A percentile compares a stretch with the other conserved stretches of the same genome.
phyloP scores from a whole-genome alignment of 2,888 invertebrate species.

The Mactromeris polynyma region DNA sequence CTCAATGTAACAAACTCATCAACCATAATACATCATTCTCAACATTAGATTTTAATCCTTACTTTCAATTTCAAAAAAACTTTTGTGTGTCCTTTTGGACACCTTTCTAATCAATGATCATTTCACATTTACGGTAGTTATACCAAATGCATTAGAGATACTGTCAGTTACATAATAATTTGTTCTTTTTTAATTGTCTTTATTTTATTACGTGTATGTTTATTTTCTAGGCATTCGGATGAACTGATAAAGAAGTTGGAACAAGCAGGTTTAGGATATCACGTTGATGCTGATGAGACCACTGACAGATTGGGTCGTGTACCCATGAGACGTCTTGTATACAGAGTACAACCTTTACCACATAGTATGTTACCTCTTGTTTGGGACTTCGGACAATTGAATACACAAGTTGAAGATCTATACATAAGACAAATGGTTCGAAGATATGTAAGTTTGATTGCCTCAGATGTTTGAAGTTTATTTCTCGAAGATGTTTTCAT shows the following conservation, averaged over 20 bases:
- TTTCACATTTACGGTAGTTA: too few species aligned
- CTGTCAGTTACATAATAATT: too few species aligned
- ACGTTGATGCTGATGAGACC: constrained; percentile 82
- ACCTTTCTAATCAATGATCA: too few species aligned
- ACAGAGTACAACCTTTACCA: constrained; percentile 57
- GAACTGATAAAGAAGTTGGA: constrained; percentile 83
- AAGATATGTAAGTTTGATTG: constrained; percentile 70
- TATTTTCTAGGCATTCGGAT: constrained; percentile 78
- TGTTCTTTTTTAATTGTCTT: too few species aligned
- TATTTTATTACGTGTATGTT: too few species aligned
- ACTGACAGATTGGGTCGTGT: constrained; percentile 81
- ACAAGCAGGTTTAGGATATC: constrained; percentile 84
- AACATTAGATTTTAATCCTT: too few species aligned
- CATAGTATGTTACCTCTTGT: constrained; percentile 85
- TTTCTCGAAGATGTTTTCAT: neutral
- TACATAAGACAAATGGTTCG: constrained; percentile 85
- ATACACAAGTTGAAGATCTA: constrained; percentile 79
- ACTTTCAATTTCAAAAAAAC: too few species aligned
- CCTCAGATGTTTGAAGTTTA: neutral
- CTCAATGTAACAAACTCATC: too few species aligned
- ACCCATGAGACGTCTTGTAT: constrained; percentile 74
- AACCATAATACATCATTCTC: too few species aligned
- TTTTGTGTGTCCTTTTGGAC: too few species aligned
- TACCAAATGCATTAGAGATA: too few species aligned
- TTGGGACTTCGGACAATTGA: constrained; percentile 86